Evolutionary conservation across 1,140 invertebrate genomes (phyloP), one percentile per base, ranked within the genome.

Genomic region (Saccostrea glomerata): DNA sequence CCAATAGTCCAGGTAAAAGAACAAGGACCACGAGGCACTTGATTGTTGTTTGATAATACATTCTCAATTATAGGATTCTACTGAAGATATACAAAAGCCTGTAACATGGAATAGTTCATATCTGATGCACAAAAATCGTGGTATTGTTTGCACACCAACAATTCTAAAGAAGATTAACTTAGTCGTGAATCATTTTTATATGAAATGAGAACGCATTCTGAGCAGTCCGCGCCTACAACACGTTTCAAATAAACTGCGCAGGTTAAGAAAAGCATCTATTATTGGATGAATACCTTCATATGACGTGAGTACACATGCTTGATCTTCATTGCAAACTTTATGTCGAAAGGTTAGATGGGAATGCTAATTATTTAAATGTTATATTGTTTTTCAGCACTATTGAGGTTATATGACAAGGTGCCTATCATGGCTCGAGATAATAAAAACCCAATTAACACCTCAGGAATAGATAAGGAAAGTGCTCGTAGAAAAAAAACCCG

Each of bases 281-380:
- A 63, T 20, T 20, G 58, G 15, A 17, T 17, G 17, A 63, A 20
- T 63, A 63, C 58, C 17, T 63, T n/a, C 0, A 63, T n/a, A 63
- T 63, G 58, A 63, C 58, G 58, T n/a, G 5, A 20, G 58, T 3
- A 20, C 58, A 20, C 58, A 17, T 20, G 15, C 15, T 20, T 17
- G 1, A 6, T 63, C 13, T 60, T 20, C 6, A 63, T 63, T 20
- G 17, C 58, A 63, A 63, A 20, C 17, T n/a, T 20, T 63, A n/a
- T 63, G 17, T 63, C n/a, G 17, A 63, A 63, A 63, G 17, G 58
- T n/a, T 63, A 63, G n/a, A 63, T 63, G 58, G 0, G 58, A 63
- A 63, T 63, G 58, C n/a, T 20, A 63, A 63, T 63, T 63, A 63
- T 63, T 63, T n/a, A 63, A 63, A n/a, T 63, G n/a, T 17, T 63